Evolutionary conservation across 2,888 invertebrate genomes (phyloP).

Genomic region (Erebia ligea): DNA sequence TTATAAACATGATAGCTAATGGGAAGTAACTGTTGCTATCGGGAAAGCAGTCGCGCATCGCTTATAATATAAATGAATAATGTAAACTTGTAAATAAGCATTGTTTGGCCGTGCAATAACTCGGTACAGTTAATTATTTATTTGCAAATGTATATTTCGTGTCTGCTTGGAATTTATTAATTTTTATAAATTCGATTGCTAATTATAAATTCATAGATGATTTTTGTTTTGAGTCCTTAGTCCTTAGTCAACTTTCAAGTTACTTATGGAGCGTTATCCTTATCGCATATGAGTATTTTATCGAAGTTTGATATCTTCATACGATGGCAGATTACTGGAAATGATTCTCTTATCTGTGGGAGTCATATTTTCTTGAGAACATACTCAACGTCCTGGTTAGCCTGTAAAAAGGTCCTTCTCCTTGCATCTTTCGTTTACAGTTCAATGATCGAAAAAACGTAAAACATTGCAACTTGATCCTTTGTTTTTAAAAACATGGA

Average conservation of each 20-base stretch:
- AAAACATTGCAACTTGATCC: not conserved
- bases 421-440: not conserved
- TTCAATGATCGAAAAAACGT: not conserved
- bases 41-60: slow-evolving; percentile 21
- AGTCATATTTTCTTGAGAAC: no score
- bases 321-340: no score
- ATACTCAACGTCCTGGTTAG: no score
- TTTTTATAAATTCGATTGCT: no score
- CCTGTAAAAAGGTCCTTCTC: not conserved
- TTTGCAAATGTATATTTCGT: not conserved
- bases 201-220: no score
- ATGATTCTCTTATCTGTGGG: no score
- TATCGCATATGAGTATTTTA: no score
- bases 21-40: slow-evolving; percentile 29
- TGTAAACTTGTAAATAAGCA: not conserved
- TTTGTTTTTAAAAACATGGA: slow-evolving; percentile 15
- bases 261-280: no score
- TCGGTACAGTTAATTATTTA: not conserved
- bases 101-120: not conserved
- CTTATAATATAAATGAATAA: not conserved
- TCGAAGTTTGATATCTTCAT: no score
- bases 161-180: no score
- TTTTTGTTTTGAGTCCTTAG: no score
- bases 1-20: slow-evolving; percentile 20
- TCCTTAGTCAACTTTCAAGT: no score